Evolutionary conservation across 2,113 vertebrate species (phyloP).

Genomic region (Toxotes jaculatrix): DNA sequence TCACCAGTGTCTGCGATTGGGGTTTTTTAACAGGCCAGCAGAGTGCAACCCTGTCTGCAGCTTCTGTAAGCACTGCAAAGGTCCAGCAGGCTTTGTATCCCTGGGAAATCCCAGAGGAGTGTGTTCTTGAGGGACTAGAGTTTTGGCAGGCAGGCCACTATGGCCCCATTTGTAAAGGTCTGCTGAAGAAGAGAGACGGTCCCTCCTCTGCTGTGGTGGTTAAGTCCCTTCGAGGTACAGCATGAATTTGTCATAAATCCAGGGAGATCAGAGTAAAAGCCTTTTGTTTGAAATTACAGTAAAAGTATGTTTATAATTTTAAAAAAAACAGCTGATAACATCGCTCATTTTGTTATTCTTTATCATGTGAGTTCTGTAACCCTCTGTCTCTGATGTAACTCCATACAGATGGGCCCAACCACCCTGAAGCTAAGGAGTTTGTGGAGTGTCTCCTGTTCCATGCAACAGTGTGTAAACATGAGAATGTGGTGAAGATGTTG

Average conservation of each 20-base stretch:
- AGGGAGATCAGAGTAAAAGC: neutral
- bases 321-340: neutral
- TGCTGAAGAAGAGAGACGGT: slow-evolving; percentile 56
- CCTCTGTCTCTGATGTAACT: neutral
- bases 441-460: slow-evolving; percentile 77
- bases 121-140: slow-evolving; percentile 67
- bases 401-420: slow-evolving; percentile 54
- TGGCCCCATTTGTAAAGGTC: slow-evolving; percentile 75
- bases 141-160: slow-evolving; percentile 73
- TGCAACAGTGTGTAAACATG: slow-evolving; percentile 74
- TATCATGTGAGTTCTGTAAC: neutral
- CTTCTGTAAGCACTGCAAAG: slow-evolving; percentile 11
- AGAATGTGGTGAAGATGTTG: slow-evolving; percentile 80
- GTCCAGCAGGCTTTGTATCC: slow-evolving; percentile 41
- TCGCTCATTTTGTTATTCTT: neutral
- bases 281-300: neutral
- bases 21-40: slow-evolving; percentile 43
- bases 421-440: slow-evolving; percentile 72
- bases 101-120: slow-evolving; percentile 76
- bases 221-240: slow-evolving; percentile 73
- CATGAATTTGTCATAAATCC: neutral
- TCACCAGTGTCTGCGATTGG: neutral
- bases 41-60: neutral
- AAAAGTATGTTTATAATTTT: neutral
- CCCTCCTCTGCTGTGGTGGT: slow-evolving; percentile 67